A percentile compares a stretch with the other conserved stretches of the same genome.
Conservation (phyloP, 2,797 vertebrate species). For the Crenichthys baileyi region DNA sequence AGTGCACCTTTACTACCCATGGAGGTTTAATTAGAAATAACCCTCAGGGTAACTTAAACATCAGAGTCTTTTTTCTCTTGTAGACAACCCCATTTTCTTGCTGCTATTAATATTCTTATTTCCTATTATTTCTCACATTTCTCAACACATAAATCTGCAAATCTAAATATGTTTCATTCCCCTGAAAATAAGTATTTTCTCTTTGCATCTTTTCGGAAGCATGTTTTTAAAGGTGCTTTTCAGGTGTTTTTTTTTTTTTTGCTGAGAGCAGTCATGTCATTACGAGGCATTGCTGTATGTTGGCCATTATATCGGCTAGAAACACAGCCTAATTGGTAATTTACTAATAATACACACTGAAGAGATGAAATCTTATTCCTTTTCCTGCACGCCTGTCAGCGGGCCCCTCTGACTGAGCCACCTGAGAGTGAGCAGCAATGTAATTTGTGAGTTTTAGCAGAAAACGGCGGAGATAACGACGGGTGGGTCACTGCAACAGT, state of each 20-base stretch:
- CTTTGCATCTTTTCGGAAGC: neutral
- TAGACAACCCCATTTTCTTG: conserved; percentile 12
- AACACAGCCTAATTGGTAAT: conserved; percentile 64
- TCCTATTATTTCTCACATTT: conserved; percentile 5
- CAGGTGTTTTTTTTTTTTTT: neutral
- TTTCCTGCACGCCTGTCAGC: conserved; percentile 42
- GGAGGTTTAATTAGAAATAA: conserved; percentile 69
- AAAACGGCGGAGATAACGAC: conserved; percentile 57
- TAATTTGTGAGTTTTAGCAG: conserved; percentile 58
- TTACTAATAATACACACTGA: conserved; percentile 50
- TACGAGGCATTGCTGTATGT: conserved; percentile 16
- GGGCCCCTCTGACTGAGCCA: conserved; percentile 60
- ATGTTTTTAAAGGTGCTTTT: conserved; percentile 5
- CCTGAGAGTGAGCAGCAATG: conserved; percentile 39
- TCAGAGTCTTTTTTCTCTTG: conserved; percentile 36
- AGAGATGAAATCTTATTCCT: conserved; percentile 27
- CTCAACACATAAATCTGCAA: conserved; percentile 16
- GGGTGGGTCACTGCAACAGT: conserved; percentile 56
- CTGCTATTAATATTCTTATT: conserved; percentile 31
- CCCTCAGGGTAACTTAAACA: conserved; percentile 64
- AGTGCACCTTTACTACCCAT: conserved; percentile 28
- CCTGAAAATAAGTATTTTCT: neutral
- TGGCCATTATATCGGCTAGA: conserved; percentile 27
- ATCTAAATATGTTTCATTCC: neutral
- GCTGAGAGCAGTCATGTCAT: conserved; percentile 18